Percentiles rank a stretch among this genome's conserved stretches.
Evolutionary conservation across 2,113 vertebrate genomes (phyloP).

Genomic region (Crocuta crocuta): DNA sequence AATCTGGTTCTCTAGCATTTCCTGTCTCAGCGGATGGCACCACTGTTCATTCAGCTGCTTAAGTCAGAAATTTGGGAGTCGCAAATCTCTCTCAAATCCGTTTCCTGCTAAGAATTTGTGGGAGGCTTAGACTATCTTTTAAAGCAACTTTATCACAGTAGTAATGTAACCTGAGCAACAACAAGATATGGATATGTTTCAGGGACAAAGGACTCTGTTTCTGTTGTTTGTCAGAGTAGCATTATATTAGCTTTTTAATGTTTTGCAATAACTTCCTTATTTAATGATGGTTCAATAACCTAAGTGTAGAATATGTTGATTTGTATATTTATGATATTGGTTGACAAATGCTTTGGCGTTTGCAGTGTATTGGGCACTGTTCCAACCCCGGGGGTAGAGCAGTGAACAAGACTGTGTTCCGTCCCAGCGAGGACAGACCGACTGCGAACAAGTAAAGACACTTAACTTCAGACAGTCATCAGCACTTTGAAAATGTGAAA

Average conservation of each 20-base stretch:
- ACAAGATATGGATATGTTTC: background rate
- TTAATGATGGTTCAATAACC: background rate
- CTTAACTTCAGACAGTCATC: background rate
- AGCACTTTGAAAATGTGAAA: background rate
- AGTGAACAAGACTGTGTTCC: background rate
- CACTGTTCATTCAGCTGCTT: background rate
- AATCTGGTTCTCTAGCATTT: background rate
- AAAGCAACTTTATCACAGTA: background rate
- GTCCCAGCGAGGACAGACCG: background rate
- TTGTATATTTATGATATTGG: background rate
- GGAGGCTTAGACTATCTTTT: background rate
- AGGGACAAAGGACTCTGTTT: background rate
- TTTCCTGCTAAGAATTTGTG: background rate
- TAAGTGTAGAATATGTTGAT: background rate
- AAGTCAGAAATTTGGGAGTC: background rate
- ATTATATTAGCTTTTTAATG: slow-evolving; percentile 10
- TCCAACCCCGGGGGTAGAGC: background rate
- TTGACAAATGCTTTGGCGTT: background rate
- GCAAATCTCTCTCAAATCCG: background rate
- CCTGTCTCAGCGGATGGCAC: background rate
- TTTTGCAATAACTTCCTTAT: slow-evolving; percentile 1
- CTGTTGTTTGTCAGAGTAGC: background rate
- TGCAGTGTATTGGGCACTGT: background rate
- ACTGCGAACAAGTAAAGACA: background rate
- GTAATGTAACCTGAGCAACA: background rate